Evolutionary conservation across 1,140 invertebrate species (phyloP), one percentile per base, ranked within the genome.

Genomic region (Pararge aegeria): DNA sequence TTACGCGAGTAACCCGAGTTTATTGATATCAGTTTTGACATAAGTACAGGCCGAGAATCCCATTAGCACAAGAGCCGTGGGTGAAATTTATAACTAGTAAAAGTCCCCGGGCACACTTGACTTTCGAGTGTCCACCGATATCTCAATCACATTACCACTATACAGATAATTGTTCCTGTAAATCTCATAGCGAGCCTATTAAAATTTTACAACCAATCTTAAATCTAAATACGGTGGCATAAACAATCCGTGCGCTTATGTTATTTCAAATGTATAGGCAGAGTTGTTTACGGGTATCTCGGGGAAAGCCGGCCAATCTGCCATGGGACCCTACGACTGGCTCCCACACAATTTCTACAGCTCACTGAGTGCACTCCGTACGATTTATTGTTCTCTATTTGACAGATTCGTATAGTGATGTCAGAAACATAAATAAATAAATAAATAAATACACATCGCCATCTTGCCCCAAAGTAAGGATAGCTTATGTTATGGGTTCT

Each of bases 181-280:
- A 27, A 24, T 49, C 12, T 49, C 21, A 2, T n/a, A 20, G 20
- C 57, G 70, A 66, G 70, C 66, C 73, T 72, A 68, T 73, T 78
- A 75, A 78, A 68, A 67, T 73, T 78, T 75, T 75, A 78, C 72
- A 66, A 61, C 64, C 66, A 66, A 70, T 70, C 64, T 73, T 73
- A 71, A 75, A 75, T 80, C 75, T 78, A 75, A 77, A 71, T 63
- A 69, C 65, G 65, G 72, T 66, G 61, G 72, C 77, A 76, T 82
- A 80, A 82, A 80, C 77, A 78, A 80, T 74, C 75, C 65, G 61
- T 70, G 73, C 73, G 57, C 72, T 79, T 80, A 75, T 80, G 73
- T 77, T 80, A 76, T 80, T 75, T 73, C 66, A 73, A 84, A 80
- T 79, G 70, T 76, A 80, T 80, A 68, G 30, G 7, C 12, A 12